Evolutionary conservation across 2,113 vertebrate species (phyloP).

Genomic region (Speoplatyrhinus poulsoni): DNA sequence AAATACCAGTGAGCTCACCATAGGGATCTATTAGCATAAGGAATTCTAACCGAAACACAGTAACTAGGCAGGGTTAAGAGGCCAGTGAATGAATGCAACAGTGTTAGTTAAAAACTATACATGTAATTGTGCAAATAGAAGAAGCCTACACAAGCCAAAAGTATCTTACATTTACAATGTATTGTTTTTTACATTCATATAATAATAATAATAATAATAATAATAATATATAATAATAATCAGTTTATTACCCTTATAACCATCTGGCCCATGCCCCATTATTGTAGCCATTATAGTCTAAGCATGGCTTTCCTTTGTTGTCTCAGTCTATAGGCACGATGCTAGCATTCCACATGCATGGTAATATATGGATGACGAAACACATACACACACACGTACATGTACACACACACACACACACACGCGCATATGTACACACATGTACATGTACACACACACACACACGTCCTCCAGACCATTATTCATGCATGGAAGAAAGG

Average conservation of each 20-base stretch:
- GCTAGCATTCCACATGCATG: constrained; percentile 31
- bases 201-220: too few species aligned
- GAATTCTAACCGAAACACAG: constrained; percentile 41
- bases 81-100: constrained; percentile 3
- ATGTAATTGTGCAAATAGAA: too few species aligned
- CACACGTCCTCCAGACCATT: constrained; percentile 26
- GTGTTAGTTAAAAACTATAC: background rate
- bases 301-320: constrained; percentile 54
- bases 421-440: too few species aligned
- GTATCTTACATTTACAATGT: background rate
- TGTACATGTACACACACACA: background rate
- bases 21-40: constrained; percentile 53
- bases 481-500: constrained; percentile 48
- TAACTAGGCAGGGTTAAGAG: constrained; percentile 31
- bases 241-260: background rate
- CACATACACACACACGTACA: background rate
- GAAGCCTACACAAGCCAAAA: too few species aligned
- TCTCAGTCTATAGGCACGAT: constrained; percentile 55
- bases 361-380: constrained; percentile 63
- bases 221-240: too few species aligned
- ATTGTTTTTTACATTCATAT: background rate
- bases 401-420: background rate
- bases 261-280: constrained; percentile 32
- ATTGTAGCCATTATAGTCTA: constrained; percentile 39
- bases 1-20: constrained; percentile 59